Base-by-base conservation (phyloP, 1,140 invertebrate species). In the Lordiphosa mommai region DNA sequence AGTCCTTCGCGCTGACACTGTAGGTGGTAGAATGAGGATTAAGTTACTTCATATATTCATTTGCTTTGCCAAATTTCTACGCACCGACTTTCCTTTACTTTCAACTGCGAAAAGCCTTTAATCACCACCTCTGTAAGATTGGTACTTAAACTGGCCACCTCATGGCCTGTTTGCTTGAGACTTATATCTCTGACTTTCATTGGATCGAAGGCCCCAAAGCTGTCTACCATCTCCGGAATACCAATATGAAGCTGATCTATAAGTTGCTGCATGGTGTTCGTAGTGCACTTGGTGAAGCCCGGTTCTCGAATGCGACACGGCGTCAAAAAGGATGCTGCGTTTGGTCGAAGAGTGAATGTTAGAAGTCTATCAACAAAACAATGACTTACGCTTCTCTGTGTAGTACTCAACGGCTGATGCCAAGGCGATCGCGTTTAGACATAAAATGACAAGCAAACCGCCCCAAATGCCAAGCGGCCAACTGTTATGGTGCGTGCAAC, bases 91-190 rank as follows among this genome's bases (percentile, higher is more conserved):
- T 91, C 87, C 38, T 91, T 80, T 16, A 93, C 91, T 70, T 91
- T 88, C 10, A 91, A 91, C 17, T 91, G 77, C 1, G 91, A 88
- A 66, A 93, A 92, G 16, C 93, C 93, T 17, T 90, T 89, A 0
- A 93, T 89, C 0, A 90, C 90, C 30, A 93, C 89, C 58, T 93
- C 90, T 41, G 92, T 91, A 8, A 93, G 87, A 16, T 92, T 92
- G 10, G 92, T 92, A 61, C 92, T 92, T 4, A 93, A 91, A 34
- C 91, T 92, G 1, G 93, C 92, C 1, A 92, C 92, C 23, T 93
- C 92, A 33, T 92, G n/a, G n/a, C n/a, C n/a, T 84, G 44, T 88
- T 88, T 88, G 86, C 32, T 86, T 84, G 43, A 76, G 80, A 1
- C 56, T 5, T 43, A 88, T 74, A 4, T 86, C 61, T n/a, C 61